phyloP scores from a whole-genome alignment of 2,113 vertebrate species.

The Sialia sialis region DNA sequence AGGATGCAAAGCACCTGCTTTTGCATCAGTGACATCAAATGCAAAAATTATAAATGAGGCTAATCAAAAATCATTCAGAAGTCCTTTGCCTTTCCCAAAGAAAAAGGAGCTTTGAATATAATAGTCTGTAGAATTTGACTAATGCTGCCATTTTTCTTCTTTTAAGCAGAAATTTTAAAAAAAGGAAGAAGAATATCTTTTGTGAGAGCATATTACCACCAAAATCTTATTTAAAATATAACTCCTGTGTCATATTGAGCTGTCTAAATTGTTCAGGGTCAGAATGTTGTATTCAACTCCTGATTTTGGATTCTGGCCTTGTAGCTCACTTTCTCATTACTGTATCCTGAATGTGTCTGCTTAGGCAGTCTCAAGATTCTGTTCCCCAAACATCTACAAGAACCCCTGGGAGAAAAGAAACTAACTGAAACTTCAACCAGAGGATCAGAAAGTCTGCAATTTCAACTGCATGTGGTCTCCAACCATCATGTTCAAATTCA shows the following conservation, averaged over 20 bases:
- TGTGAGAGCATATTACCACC: not conserved
- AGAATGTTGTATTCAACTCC: not conserved
- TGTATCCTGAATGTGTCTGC: not conserved
- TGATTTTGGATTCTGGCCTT: not conserved
- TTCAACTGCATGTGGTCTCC: not conserved
- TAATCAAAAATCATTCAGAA: slow-evolving; percentile 22
- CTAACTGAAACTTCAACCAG: not conserved
- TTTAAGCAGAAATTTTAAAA: not conserved
- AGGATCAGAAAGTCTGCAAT: not conserved
- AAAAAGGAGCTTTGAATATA: not conserved
- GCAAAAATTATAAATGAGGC: slow-evolving; percentile 2
- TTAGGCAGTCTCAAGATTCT: not conserved
- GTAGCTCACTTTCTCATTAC: not conserved
- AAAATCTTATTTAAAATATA: slow-evolving; percentile 14
- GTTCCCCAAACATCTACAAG: not conserved
- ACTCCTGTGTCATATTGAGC: not conserved
- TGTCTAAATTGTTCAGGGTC: not conserved
- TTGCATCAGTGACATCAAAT: not conserved
- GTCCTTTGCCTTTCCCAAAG: not conserved
- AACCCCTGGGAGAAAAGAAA: not conserved
- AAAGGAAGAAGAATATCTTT: not conserved
- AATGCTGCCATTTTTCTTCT: not conserved
- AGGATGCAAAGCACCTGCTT: not conserved
- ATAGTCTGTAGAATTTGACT: not conserved
- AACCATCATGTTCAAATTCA: not conserved